Evolutionary conservation across 2,888 invertebrate genomes (phyloP), one percentile per base, ranked within the genome.

Genomic region (Koerneria pararmatus): DNA sequence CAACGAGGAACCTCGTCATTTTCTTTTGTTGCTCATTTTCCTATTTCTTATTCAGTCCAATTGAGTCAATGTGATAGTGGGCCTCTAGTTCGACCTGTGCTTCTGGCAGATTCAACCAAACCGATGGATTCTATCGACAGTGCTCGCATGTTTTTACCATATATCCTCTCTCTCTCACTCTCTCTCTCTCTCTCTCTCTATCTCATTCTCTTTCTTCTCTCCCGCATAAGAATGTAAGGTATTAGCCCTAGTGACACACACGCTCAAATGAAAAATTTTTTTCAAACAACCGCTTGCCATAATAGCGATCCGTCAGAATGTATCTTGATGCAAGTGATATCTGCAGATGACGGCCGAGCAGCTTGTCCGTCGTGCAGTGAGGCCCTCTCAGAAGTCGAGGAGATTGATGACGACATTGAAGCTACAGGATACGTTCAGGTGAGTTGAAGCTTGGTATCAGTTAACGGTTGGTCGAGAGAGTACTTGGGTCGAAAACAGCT

Each of bases 1-100:
- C 93, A 80, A 94, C 94, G 86, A 93, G 94, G 84, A 95, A 93
- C 83, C 87, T 95, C 60, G 91, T 93, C 5, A 93, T 95, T 64
- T 94, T 91, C 84, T 95, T 95, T 85, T 95, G 94, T 95, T 87
- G 89, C 91, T 67, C 22, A 24, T 5, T 63, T 0, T 32, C 22
- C 3, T 5, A 51, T 51, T 15, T n/a, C 19, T 46, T 46, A 46
- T 46, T 46, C 46, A 46, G 19, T 46, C 19, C n/a, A n/a, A n/a
- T n/a, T n/a, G n/a, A n/a, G n/a, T n/a, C n/a, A n/a, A n/a, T n/a
- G n/a, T n/a, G n/a, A n/a, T n/a, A n/a, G n/a, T n/a, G n/a, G n/a
- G n/a, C n/a, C n/a, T n/a, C n/a, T n/a, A n/a, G n/a, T n/a, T n/a
- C n/a, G n/a, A n/a, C n/a, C n/a, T n/a, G n/a, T n/a, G n/a, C n/a